Conservation (phyloP, 2,888 invertebrate species). For the Desoria tigrina region DNA sequence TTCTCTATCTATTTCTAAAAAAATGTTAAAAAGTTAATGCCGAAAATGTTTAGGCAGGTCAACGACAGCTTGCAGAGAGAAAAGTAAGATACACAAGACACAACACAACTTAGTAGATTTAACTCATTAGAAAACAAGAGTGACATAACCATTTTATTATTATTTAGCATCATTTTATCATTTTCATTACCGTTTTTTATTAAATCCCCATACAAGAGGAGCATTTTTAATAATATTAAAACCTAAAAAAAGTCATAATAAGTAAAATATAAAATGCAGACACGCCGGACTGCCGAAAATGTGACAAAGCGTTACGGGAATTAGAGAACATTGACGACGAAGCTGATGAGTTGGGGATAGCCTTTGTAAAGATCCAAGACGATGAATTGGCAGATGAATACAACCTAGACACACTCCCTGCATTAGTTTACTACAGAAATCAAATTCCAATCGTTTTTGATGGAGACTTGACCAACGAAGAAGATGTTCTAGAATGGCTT, state of each 20-base stretch:
- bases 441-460: constrained; percentile 93
- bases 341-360: constrained; percentile 89
- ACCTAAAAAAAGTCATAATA: too few species aligned
- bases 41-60: constrained; percentile 41
- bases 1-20: too few species aligned
- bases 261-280: too few species aligned
- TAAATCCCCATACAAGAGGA: too few species aligned
- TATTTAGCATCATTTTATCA: too few species aligned
- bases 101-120: background rate
- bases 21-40: too few species aligned
- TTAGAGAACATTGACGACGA: constrained; percentile 72
- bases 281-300: constrained; percentile 89
- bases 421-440: constrained; percentile 88
- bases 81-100: constrained; percentile 50
- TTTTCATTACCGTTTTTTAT: too few species aligned
- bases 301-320: constrained; percentile 84
- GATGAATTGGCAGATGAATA: constrained; percentile 88
- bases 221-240: too few species aligned
- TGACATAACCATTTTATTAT: too few species aligned
- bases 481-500: constrained; percentile 90
- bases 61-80: constrained; percentile 45
- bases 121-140: constrained; percentile 7
- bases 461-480: constrained; percentile 85
- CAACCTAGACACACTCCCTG: constrained; percentile 77
- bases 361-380: constrained; percentile 91